A percentile compares a stretch with the other conserved stretches of the same genome.
Evolutionary conservation across 2,797 vertebrate genomes (phyloP).

Genomic region (Eulemur mongoz): DNA sequence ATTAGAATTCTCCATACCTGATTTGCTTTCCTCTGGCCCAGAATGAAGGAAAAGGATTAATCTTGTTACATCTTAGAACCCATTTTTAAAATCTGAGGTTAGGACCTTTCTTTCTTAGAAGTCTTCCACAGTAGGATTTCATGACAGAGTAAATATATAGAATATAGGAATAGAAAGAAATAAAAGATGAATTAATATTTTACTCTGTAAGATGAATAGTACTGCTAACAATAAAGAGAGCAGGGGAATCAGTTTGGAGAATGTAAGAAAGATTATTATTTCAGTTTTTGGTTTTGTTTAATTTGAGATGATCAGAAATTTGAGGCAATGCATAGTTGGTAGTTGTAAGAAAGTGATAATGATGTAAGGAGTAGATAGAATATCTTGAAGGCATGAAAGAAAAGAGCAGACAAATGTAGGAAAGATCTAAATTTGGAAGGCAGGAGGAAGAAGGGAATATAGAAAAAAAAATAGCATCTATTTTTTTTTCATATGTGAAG

Average conservation of each 20-base stretch:
- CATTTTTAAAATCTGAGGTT: neutral
- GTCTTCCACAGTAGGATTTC: neutral
- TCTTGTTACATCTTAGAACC: neutral
- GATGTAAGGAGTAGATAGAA: neutral
- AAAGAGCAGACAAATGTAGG: neutral
- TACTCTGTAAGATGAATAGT: neutral
- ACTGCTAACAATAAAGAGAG: neutral
- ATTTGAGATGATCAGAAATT: neutral
- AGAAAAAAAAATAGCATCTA: neutral
- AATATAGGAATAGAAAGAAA: neutral
- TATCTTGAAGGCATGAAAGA: neutral
- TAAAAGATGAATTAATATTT: constrained; percentile 36
- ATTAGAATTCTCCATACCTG: neutral
- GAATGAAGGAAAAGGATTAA: neutral
- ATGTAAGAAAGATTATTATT: neutral
- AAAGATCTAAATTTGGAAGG: neutral
- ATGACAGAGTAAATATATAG: neutral
- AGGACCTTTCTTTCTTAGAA: constrained; percentile 9
- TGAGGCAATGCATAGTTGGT: neutral
- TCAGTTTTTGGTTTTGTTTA: constrained; percentile 11
- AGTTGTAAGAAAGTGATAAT: neutral
- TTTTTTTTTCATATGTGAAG: too few species aligned
- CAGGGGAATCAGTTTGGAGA: neutral
- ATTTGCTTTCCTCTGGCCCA: neutral
- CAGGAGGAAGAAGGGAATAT: neutral